Percentiles rank a stretch among this genome's conserved stretches.
Conservation (phyloP, 2,888 invertebrate species). For the Athetis lepigone region DNA sequence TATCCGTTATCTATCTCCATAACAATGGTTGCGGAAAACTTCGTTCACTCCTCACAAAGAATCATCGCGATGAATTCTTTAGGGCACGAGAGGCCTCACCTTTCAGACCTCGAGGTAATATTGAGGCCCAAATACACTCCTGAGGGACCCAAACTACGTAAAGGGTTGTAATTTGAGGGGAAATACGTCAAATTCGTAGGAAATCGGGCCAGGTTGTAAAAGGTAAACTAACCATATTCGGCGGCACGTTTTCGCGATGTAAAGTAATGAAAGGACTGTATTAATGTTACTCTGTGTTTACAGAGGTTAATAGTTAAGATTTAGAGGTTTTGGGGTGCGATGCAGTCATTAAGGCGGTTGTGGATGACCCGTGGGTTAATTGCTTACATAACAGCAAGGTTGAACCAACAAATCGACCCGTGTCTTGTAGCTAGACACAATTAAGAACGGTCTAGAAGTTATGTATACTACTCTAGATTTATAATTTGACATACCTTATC, state of each 20-base stretch:
- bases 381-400: constrained; percentile 12
- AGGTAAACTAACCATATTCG: constrained; percentile 53
- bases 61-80: constrained; percentile 51
- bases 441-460: background rate
- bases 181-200: constrained; percentile 47
- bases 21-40: constrained; percentile 40
- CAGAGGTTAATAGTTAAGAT: constrained; percentile 33
- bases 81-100: constrained; percentile 32
- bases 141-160: constrained; percentile 47
- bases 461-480: background rate
- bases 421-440: too few relatives aligned
- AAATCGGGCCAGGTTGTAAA: constrained; percentile 14
- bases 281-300: constrained; percentile 28
- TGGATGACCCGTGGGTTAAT: constrained; percentile 35
- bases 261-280: constrained; percentile 55
- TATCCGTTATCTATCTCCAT: constrained; percentile 30
- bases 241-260: constrained; percentile 53
- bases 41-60: constrained; percentile 37
- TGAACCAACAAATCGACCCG: background rate
- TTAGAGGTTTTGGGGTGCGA: constrained; percentile 16
- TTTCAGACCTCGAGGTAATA: constrained; percentile 43
- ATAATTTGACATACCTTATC: background rate
- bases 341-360: constrained; percentile 10
- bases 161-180: constrained; percentile 58
- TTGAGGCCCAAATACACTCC: constrained; percentile 43